phyloP scores from a whole-genome alignment of 2,888 invertebrate species.

The Gisinianus flammeolus region DNA sequence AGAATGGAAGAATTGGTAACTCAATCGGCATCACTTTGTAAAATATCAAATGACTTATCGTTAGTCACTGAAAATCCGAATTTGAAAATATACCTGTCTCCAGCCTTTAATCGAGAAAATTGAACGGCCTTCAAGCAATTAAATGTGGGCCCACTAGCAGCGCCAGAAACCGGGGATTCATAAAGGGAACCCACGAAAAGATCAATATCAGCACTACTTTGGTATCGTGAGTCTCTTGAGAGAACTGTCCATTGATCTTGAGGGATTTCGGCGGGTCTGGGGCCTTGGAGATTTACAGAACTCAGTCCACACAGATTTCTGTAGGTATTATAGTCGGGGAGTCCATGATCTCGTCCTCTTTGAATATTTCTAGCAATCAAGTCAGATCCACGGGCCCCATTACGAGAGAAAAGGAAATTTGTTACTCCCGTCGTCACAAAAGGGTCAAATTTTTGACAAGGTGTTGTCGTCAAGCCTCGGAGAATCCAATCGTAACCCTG shows the following conservation, averaged over 20 bases:
- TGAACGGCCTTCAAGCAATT: constrained; percentile 52
- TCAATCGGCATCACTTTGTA: too few relatives aligned
- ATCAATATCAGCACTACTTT: constrained; percentile 49
- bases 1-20: too few relatives aligned
- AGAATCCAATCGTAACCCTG: constrained; percentile 58
- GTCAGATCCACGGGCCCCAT: constrained; percentile 51
- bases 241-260: constrained; percentile 34
- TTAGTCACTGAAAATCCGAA: too few relatives aligned
- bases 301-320: not conserved
- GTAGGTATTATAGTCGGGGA: constrained; percentile 34
- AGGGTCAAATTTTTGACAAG: constrained; percentile 60
- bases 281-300: too few relatives aligned
- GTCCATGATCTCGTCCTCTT: constrained; percentile 48
- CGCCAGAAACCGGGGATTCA: constrained; percentile 43
- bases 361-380: constrained; percentile 58
- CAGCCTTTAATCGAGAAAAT: constrained; percentile 48
- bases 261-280: constrained; percentile 19
- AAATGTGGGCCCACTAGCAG: constrained; percentile 54
- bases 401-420: constrained; percentile 54
- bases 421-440: constrained; percentile 59
- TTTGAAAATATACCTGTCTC: too few relatives aligned
- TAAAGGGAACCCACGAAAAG: constrained; percentile 53
- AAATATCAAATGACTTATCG: too few relatives aligned
- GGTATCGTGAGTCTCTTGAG: constrained; percentile 25
- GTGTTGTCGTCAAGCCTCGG: constrained; percentile 59